Percentiles rank a stretch among this genome's conserved stretches.
These are phyloP conservation scores for Asobara japonica DNA, from an alignment of 1,140 invertebrate genomes.

Conservation along the genomic window DNA sequence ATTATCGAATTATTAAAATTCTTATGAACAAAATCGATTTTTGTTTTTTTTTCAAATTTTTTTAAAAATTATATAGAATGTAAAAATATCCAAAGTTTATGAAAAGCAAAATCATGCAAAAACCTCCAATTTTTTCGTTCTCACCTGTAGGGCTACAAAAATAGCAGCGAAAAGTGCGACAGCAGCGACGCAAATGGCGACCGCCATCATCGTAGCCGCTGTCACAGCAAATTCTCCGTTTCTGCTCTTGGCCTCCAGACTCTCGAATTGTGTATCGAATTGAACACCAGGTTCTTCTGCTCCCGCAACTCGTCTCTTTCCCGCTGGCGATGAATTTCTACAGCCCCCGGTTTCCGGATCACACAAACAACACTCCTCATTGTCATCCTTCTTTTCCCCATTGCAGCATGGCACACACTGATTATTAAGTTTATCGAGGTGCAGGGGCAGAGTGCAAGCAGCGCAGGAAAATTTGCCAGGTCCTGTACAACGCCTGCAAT, in stretches of 20 bases:
- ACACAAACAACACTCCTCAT: constrained; percentile 73
- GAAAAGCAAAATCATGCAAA: not conserved
- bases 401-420: constrained; percentile 78
- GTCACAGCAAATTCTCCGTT: constrained; percentile 65
- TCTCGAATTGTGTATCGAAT: constrained; percentile 51
- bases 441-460: constrained; percentile 72
- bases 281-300: constrained; percentile 64
- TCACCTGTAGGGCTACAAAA: constrained; percentile 76
- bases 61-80: not conserved
- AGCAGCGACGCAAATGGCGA: constrained; percentile 73
- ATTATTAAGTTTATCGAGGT: constrained; percentile 75
- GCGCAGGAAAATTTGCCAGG: constrained; percentile 77
- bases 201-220: constrained; percentile 72
- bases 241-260: constrained; percentile 55
- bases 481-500: constrained; percentile 77
- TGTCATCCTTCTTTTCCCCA: constrained; percentile 61
- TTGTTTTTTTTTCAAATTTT: no score
- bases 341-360: constrained; percentile 76
- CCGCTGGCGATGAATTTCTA: constrained; percentile 77
- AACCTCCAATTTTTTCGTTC: not conserved
- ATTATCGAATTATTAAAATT: no score
- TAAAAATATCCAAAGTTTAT: not conserved
- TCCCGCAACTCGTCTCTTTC: constrained; percentile 77
- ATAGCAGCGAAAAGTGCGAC: constrained; percentile 74
- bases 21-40: no score